A percentile compares a stretch with the other conserved stretches of the same genome.
These are phyloP conservation scores for Amphipoea lucens DNA, from an alignment of 2,888 invertebrate genomes.

Conservation along the genomic window DNA sequence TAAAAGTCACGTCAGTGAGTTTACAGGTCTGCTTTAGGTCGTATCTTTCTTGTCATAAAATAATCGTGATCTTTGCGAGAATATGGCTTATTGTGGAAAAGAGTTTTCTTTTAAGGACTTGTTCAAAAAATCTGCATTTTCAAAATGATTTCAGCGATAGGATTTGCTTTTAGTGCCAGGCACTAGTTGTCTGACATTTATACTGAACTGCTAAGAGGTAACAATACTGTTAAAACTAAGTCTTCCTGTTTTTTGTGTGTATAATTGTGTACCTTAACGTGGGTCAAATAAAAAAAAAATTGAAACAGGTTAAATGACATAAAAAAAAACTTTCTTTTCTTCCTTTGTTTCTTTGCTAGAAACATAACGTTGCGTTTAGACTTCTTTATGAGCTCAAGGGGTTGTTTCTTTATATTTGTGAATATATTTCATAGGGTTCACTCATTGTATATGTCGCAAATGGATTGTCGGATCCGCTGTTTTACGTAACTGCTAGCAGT, in stretches of 20 bases:
- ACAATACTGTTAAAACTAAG: background rate
- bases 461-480: background rate
- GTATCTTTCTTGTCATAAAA: constrained; percentile 21
- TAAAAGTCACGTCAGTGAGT: constrained; percentile 30
- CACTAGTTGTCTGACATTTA: background rate
- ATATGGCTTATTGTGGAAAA: background rate
- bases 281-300: no score
- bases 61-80: constrained; percentile 3
- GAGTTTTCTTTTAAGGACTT: background rate
- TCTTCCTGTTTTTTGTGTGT: background rate
- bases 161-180: background rate
- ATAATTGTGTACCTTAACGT: background rate
- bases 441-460: background rate
- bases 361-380: background rate
- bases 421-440: background rate
- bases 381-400: background rate
- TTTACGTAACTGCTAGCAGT: background rate
- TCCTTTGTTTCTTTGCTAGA: background rate
- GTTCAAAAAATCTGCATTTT: no score
- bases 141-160: background rate
- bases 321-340: background rate
- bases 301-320: no score
- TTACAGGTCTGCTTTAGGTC: constrained; percentile 15
- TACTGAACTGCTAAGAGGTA: background rate
- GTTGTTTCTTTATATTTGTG: background rate